Evolutionary conservation across 2,113 vertebrate species (phyloP).

Genomic region (Neodon shergylaensis): DNA sequence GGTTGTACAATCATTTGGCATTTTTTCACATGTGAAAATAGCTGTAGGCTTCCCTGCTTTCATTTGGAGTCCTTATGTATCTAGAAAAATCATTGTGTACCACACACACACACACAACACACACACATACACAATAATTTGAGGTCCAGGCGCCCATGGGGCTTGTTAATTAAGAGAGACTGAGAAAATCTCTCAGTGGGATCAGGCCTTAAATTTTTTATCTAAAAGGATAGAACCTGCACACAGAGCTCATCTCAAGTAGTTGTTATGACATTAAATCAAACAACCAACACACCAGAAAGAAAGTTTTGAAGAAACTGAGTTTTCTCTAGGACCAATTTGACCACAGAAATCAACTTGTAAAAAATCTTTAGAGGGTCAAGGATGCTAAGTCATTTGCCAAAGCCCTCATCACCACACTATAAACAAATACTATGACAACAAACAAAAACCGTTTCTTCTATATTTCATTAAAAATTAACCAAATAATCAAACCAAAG

Average conservation of each 20-base stretch:
- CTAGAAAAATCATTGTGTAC: background rate
- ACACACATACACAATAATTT: background rate
- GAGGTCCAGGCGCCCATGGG: background rate
- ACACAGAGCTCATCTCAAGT: background rate
- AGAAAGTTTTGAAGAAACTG: background rate
- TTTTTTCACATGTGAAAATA: constrained; percentile 31
- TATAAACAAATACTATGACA: background rate
- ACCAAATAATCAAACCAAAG: background rate
- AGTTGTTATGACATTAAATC: background rate
- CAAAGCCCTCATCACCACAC: background rate
- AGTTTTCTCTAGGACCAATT: constrained; percentile 29
- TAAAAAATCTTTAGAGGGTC: background rate
- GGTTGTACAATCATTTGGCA: background rate
- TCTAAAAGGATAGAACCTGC: background rate
- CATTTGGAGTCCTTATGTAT: background rate
- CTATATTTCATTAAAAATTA: constrained; percentile 28
- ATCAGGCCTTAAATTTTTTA: background rate
- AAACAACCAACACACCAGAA: background rate
- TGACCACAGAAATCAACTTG: constrained; percentile 11
- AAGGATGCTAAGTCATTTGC: background rate
- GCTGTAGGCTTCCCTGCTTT: background rate
- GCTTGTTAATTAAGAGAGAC: background rate
- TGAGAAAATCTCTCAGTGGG: background rate
- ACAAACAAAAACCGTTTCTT: background rate
- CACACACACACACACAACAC: background rate